Evolutionary conservation across 30 jellyfish, hydroid and myxozoan species (phyloP).

Genomic region (Rhopilema esculentum): DNA sequence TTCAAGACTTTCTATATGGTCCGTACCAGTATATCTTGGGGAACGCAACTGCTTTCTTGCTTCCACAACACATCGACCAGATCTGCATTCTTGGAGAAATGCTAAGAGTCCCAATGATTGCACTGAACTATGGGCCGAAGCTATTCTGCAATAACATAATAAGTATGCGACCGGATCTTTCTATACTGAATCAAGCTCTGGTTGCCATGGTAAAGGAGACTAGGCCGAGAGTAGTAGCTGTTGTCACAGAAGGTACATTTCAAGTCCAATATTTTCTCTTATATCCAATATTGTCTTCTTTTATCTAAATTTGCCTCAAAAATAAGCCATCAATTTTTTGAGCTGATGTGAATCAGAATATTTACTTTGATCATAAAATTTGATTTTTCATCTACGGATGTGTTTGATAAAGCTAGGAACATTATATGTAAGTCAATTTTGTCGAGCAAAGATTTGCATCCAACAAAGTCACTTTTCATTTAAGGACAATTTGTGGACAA

Average conservation of each 20-base stretch:
- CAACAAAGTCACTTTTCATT: no score
- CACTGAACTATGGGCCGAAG: slow-evolving; percentile 62
- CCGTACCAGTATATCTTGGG: slow-evolving; percentile 30
- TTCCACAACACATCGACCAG: slow-evolving; percentile 57
- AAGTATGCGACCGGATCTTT: slow-evolving; percentile 84
- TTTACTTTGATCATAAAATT: no score
- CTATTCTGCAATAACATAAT: slow-evolving; percentile 49
- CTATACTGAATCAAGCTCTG: slow-evolving; percentile 58
- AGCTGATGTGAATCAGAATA: no score
- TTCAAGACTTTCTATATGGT: slow-evolving; percentile 58
- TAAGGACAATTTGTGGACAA: no score
- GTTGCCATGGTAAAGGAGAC: slow-evolving; percentile 71
- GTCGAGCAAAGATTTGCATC: no score
- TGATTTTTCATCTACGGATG: no score
- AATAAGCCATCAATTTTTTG: no score
- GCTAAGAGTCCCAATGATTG: slow-evolving; percentile 72
- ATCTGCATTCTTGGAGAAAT: slow-evolving; percentile 71
- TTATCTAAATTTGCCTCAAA: no score
- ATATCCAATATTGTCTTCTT: no score
- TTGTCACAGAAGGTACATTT: slow-evolving; percentile 57
- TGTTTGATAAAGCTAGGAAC: no score
- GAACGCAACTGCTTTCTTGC: slow-evolving; percentile 54
- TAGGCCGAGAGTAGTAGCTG: slow-evolving; percentile 72
- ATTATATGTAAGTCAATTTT: no score
- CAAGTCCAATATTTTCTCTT: no score